Base-by-base conservation (phyloP, 1,140 invertebrate species). In the Drosophila teissieri region DNA sequence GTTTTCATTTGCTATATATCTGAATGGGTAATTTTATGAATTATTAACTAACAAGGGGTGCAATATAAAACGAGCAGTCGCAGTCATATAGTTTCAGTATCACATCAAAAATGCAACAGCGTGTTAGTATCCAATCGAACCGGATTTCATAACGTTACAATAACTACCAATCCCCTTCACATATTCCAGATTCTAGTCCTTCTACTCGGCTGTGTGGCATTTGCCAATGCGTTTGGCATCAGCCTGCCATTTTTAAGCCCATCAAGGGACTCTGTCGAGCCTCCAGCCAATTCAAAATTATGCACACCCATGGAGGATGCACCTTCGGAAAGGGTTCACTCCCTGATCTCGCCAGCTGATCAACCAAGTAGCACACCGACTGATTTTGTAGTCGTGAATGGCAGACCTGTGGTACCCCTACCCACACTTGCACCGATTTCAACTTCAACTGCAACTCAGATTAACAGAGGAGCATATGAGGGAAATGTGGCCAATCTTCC, bases 41-140 rank as follows among this genome's bases (percentile, higher is more conserved):
- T 52, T 64, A 19, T 6, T 27, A 44, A 64, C 19, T 34, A 44
- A 10, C n/a, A 36, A 3, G 19, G 19, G 10, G 12, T 4, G 27
- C 39, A 12, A 24, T 70, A 70, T 70, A 70, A 70, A 70, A 42
- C 7, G 10, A 6, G 19, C 8, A 3, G 42, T 19, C 11, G 24
- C 24, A n/a, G 19, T 37, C 42, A n/a, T 57, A 27, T 31, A 14
- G 31, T 8, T 19, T 55, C 36, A 70, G 67, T 70, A 36, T 34
- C 65, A 19, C 10, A 42, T n/a, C 3, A 48, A 70, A 24, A 57
- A 70, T 70, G 67, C 65, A 70, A 36, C 42, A 19, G 44, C 40
- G 10, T 69, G 67, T 70, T 12, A 70, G 67, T 70, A 46, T 19
- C 7, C 3, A 19, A 24, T 8, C 7, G 46, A 37, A 14, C 58